Evolutionary conservation across 2,113 vertebrate species (phyloP).

Genomic region (Mola mola): DNA sequence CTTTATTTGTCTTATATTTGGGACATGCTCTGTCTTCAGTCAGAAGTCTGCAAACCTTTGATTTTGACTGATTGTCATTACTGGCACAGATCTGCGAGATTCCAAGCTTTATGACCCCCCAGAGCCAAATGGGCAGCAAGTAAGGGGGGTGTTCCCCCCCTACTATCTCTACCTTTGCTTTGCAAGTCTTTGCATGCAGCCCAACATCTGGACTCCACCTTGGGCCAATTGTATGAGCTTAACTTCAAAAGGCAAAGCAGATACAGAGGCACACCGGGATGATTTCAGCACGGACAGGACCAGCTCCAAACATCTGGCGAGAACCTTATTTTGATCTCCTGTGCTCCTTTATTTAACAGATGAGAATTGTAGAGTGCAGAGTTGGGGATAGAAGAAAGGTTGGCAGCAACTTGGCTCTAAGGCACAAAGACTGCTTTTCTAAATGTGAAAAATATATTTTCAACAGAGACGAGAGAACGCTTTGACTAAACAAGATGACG

Average conservation of each 20-base stretch:
- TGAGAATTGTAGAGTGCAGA: conserved; percentile 7
- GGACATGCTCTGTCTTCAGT: neutral
- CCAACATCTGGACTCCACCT: conserved; percentile 75
- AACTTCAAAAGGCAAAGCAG: conserved; percentile 68
- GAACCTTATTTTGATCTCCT: conserved; percentile 48
- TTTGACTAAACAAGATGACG: conserved; percentile 35
- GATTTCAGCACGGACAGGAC: conserved; percentile 52
- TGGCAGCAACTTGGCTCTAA: conserved; percentile 16
- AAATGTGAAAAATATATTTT: conserved; percentile 26
- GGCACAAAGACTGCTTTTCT: neutral
- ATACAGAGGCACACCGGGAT: conserved; percentile 33
- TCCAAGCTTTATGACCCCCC: conserved; percentile 1
- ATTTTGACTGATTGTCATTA: conserved; percentile 6
- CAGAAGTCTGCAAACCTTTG: neutral
- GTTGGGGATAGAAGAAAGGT: neutral
- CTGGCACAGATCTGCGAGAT: conserved; percentile 3
- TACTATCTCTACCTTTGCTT: conserved; percentile 14
- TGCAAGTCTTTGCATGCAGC: conserved; percentile 55
- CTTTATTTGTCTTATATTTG: neutral
- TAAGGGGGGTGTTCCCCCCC: neutral
- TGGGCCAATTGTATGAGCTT: conserved; percentile 56
- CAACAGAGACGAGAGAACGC: neutral
- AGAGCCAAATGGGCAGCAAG: neutral
- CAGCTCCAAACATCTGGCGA: conserved; percentile 64
- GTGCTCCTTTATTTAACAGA: conserved; percentile 22